These are phyloP conservation scores for Moxostoma hubbsi DNA, from an alignment of 2,797 vertebrate genomes.

Conservation along the genomic window DNA sequence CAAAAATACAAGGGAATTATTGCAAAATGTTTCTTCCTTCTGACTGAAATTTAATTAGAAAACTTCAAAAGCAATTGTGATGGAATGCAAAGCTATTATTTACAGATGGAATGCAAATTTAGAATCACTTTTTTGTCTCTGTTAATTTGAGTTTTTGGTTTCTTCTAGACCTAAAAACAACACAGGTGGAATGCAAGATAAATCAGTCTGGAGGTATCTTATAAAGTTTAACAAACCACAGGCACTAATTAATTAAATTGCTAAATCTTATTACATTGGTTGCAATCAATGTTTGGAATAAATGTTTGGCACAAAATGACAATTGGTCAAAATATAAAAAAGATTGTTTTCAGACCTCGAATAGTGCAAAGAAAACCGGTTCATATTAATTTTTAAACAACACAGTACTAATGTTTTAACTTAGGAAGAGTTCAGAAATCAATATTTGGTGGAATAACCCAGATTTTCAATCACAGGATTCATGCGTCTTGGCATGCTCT, in stretches of 20 bases:
- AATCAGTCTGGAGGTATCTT: neutral
- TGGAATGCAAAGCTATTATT: constrained; percentile 25
- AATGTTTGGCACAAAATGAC: too few species aligned
- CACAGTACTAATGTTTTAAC: too few species aligned
- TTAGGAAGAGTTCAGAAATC: too few species aligned
- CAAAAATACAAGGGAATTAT: neutral
- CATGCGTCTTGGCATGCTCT: too few species aligned
- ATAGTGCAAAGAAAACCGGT: too few species aligned
- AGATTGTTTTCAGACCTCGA: too few species aligned
- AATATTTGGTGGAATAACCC: too few species aligned
- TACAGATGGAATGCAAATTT: constrained; percentile 19
- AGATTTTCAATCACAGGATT: too few species aligned
- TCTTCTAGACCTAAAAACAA: constrained; percentile 1
- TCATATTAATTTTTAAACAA: too few species aligned
- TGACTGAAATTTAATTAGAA: constrained; percentile 46
- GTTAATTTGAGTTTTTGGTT: constrained; percentile 11
- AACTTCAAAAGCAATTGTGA: constrained; percentile 41
- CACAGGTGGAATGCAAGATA: neutral
- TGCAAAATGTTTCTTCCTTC: constrained; percentile 1
- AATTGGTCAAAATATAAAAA: too few species aligned
- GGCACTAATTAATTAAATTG: neutral
- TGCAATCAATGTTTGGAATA: too few species aligned
- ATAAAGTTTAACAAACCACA: neutral
- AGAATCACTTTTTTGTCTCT: constrained; percentile 1
- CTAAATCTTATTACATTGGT: neutral